Evolutionary conservation across 35 echinoderm and acorn worm species (phyloP), one percentile per base, ranked within the genome.

Genomic region (Amphiura filiformis): DNA sequence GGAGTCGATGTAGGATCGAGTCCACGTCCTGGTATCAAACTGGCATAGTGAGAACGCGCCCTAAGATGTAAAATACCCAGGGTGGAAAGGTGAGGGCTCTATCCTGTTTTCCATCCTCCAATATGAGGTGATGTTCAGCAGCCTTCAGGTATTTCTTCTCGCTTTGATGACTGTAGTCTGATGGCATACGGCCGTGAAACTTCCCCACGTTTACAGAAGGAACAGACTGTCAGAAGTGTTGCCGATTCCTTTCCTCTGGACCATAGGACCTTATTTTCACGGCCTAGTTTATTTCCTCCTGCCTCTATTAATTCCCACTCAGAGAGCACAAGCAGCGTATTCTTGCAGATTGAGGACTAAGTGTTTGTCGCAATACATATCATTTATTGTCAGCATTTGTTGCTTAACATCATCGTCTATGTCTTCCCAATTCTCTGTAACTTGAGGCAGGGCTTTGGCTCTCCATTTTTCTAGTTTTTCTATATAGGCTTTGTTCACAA

Each of bases 261-360:
- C 39, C 78, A 76, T n/a, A 78, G 80, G 0, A 82, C 36, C 32
- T 84, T n/a, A 28, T 84, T 87, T 41, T 91, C 88, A 34, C 84
- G 81, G 11, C 93, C 93, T 52, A 94, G 18, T 32, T 91, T 94
- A 0, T 37, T 44, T 28, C 64, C 77, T 26, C 49, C 47, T 0
- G 20, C 23, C 33, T 94, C 88, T 0, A 87, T 75, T 34, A 76
- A 75, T 84, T 94, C 93, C 93, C 93, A 92, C 65, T 93, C 91
- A 89, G 22, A 83, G 31, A 31, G 90, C 90, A 36, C 76, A 23
- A 37, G 82, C n/a, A 9, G 83, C 82, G 86, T 91, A 91, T 64
- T 91, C 90, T 23, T 84, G 82, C 22, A 86, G 41, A 31, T 85
- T 85, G 14, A 91, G 35, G 2, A 91, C 77, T 20, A 85, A 65